Evolutionary conservation across 2,888 invertebrate genomes (phyloP).

Genomic region (Hoplodrina blanda): DNA sequence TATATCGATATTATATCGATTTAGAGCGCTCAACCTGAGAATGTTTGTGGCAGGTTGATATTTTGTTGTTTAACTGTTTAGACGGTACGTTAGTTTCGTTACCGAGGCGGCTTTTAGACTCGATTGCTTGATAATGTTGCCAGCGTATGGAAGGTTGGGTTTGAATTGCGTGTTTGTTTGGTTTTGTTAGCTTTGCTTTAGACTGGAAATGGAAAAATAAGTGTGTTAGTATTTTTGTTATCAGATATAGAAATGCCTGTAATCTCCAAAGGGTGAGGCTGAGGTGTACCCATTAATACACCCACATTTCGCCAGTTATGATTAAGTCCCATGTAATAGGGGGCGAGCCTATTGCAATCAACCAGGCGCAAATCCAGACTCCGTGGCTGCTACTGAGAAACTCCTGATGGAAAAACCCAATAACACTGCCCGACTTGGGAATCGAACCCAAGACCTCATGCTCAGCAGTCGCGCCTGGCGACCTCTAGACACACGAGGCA

Average conservation of each 20-base stretch:
- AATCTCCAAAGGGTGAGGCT: too few species aligned
- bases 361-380: too few species aligned
- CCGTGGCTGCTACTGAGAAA: too few species aligned
- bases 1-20: conserved; percentile 58
- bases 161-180: conserved; percentile 39
- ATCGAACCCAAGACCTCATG: too few species aligned
- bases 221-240: conserved; percentile 15
- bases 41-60: conserved; percentile 64
- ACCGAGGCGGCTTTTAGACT: conserved; percentile 41
- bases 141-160: conserved; percentile 17
- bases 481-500: too few species aligned
- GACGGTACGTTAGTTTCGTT: conserved; percentile 44
- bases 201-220: conserved; percentile 11
- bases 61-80: conserved; percentile 64
- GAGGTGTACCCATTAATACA: too few species aligned
- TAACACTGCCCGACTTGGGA: too few species aligned
- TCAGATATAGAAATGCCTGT: conserved; percentile 22
- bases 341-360: too few species aligned
- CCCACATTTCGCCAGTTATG: too few species aligned
- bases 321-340: too few species aligned
- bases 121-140: conserved; percentile 34
- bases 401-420: too few species aligned
- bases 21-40: conserved; percentile 51
- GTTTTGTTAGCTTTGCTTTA: conserved; percentile 18
- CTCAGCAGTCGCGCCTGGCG: too few species aligned